phyloP scores from a whole-genome alignment of 92 coral and sea anemone species.

The Blastomussa wellsi region DNA sequence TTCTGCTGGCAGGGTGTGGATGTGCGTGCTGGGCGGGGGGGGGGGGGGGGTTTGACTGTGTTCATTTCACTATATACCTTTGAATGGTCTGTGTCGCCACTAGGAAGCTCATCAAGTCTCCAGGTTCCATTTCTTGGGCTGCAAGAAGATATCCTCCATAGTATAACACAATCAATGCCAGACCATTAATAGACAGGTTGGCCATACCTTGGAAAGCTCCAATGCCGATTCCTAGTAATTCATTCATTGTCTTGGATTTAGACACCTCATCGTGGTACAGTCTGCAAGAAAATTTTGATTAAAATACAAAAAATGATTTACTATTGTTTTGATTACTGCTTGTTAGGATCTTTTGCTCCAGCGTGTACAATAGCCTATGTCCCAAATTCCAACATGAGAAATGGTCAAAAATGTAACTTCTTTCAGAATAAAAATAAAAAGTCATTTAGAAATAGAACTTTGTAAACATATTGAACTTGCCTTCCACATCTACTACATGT shows the following conservation, averaged over 20 bases:
- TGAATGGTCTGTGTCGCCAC: constrained; percentile 96
- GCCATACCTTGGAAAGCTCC: constrained; percentile 93
- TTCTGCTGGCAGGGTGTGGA: background rate
- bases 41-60: too few relatives aligned
- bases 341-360: too few relatives aligned
- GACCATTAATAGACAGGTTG: constrained; percentile 90
- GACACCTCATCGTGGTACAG: constrained; percentile 82
- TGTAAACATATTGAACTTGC: too few relatives aligned
- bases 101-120: constrained; percentile 93
- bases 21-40: too few relatives aligned
- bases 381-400: too few relatives aligned
- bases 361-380: too few relatives aligned
- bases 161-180: constrained; percentile 82
- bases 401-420: too few relatives aligned
- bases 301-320: background rate
- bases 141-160: constrained; percentile 94
- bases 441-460: too few relatives aligned
- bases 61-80: constrained; percentile 56
- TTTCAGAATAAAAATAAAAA: too few relatives aligned
- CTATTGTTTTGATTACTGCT: too few relatives aligned
- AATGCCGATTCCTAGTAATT: constrained; percentile 88
- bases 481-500: too few relatives aligned
- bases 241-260: constrained; percentile 83
- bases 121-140: constrained; percentile 81
- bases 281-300: constrained; percentile 47